Evolutionary conservation across 1,140 invertebrate species (phyloP).

Genomic region (Hesperophylax magnus): DNA sequence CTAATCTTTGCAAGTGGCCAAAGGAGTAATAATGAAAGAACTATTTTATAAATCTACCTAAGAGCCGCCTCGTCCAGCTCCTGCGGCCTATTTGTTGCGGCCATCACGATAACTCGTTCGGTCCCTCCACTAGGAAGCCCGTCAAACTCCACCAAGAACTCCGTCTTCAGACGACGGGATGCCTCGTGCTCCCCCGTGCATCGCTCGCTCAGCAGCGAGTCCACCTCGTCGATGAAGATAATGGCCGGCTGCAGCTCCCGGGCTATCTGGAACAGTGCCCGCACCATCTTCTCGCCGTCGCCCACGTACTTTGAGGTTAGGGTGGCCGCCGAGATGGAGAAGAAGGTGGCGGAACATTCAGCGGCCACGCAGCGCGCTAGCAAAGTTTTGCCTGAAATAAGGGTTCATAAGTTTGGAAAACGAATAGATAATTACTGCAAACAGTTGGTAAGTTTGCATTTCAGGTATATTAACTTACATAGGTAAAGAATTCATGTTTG

Average conservation of each 20-base stretch:
- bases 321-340: slow-evolving; percentile 96
- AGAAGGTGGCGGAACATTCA: slow-evolving; percentile 94
- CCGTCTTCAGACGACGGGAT: slow-evolving; percentile 96
- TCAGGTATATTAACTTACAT: too few species aligned
- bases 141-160: slow-evolving; percentile 98
- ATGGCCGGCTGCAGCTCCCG: slow-evolving; percentile 91
- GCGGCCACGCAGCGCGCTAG: slow-evolving; percentile 92
- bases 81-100: slow-evolving; percentile 96
- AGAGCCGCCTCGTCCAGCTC: slow-evolving; percentile 95
- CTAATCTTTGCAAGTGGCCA: too few species aligned
- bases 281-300: slow-evolving; percentile 97
- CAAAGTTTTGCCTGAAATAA: slow-evolving; percentile 83
- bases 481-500: too few species aligned
- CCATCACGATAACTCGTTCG: slow-evolving; percentile 95
- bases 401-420: too few species aligned
- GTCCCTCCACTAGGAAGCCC: slow-evolving; percentile 85
- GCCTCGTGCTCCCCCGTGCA: slow-evolving; percentile 96
- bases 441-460: too few species aligned
- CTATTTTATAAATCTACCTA: slow-evolving; percentile 52
- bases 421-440: too few species aligned
- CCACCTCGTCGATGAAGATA: slow-evolving; percentile 97
- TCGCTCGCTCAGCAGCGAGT: slow-evolving; percentile 93
- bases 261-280: slow-evolving; percentile 95
- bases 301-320: slow-evolving; percentile 99
- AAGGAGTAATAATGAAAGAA: too few species aligned